Percentiles rank a stretch among this genome's conserved stretches.
These are phyloP conservation scores for Corythucha ciliata DNA, from an alignment of 2,888 invertebrate genomes.

Conservation along the genomic window DNA sequence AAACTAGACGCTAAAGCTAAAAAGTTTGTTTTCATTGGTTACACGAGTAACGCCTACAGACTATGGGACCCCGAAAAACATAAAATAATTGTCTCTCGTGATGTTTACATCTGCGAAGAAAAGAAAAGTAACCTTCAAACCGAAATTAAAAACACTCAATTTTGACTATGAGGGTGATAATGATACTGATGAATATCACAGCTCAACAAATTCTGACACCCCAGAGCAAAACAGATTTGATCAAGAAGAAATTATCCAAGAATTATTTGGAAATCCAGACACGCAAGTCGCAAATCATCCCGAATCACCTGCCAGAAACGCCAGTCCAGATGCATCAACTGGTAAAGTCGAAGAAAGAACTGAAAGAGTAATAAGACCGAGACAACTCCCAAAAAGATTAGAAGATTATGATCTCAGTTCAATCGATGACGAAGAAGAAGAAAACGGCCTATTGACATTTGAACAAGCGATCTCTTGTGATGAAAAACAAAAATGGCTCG, in stretches of 20 bases:
- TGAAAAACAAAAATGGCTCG: constrained; percentile 24
- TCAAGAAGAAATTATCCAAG: no score
- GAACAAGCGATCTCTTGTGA: constrained; percentile 20
- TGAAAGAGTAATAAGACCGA: not conserved
- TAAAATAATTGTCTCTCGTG: constrained; percentile 17
- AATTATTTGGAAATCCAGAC: no score
- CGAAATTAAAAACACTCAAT: no score
- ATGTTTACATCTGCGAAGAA: constrained; percentile 9
- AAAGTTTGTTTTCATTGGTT: constrained; percentile 14
- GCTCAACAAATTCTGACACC: no score
- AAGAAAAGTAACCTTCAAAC: no score
- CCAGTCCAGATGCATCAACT: not conserved
- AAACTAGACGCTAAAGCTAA: constrained; percentile 29
- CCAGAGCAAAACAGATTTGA: no score
- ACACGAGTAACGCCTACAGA: constrained; percentile 12
- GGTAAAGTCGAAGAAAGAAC: not conserved
- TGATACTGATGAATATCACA: no score
- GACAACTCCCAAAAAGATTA: constrained; percentile 2
- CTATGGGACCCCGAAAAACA: constrained; percentile 13
- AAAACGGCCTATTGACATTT: constrained; percentile 19
- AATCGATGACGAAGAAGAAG: not conserved
- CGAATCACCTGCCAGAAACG: no score
- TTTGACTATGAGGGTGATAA: no score
- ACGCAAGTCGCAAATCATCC: no score
- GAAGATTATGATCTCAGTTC: constrained; percentile 6